Evolutionary conservation across 2,113 vertebrate species (phyloP), one percentile per base, ranked within the genome.

Genomic region (Gnathonemus longibarbis): DNA sequence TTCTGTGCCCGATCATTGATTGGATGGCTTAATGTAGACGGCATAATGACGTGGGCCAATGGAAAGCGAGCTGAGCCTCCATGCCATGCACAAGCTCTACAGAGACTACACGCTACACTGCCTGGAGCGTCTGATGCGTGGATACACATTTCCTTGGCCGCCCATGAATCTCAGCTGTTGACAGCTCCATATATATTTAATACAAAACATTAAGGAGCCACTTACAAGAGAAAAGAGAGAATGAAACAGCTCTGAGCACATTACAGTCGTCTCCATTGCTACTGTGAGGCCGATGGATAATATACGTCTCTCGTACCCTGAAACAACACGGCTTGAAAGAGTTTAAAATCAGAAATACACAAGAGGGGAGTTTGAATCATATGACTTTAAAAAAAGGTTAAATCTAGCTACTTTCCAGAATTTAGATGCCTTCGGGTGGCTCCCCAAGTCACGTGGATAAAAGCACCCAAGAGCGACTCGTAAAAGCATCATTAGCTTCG

Each of bases 351-450:
- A 49, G 45, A 86, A 48, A 86, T 27, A 48, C 45, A 49, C 50
- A 35, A 11, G 49, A 87, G 85, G 24, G n/a, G 27, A 56, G 85
- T 21, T 87, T 53, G 48, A 49, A 21, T 56, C 50, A 15, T 11
- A 85, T n/a, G 84, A 13, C n/a, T 87, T 31, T 24, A 46, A 84
- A 48, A 84, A 84, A 87, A 56, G 85, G 46, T 87, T 87, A 52
- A 53, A 53, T 53, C 24, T 17, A 31, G 48, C 27, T 56, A 56
- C 85, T 87, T 87, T 87, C 45, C 50, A 53, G 8, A 56, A 87
- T 87, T 17, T 56, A 21, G 50, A 87, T 50, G 27, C 84, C 46
- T 48, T 50, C 0, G 48, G 49, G 84, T 49, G 5, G 13, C 6
- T 52, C 31, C 77, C 5, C 46, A 52, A 27, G 48, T 87, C 85